Evolutionary conservation across 1,140 invertebrate species (phyloP), one percentile per base, ranked within the genome.

Genomic region (Temnothorax longispinosus): DNA sequence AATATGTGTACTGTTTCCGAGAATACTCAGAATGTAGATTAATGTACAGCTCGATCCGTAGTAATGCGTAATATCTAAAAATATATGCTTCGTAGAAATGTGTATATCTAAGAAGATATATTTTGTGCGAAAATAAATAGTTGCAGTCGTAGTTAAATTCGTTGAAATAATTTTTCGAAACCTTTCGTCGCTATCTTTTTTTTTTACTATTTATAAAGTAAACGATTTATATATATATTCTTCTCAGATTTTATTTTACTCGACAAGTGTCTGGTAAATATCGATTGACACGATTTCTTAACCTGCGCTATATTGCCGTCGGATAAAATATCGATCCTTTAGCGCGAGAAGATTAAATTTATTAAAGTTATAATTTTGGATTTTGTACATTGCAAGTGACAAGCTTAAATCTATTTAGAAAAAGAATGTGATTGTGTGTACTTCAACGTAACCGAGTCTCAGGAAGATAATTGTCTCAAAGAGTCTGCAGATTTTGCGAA

Each of bases 101-200:
- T 89, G 82, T 78, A 62, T 90, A 67, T 65, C 54, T 80, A 76
- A 71, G 32, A 86, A 67, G 35, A 81, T 90, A 78, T 90, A 90
- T 91, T 90, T 90, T 91, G 56, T 86, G 78, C n/a, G 65, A 75
- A 75, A 91, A 91, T 91, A 90, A 91, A 91, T 82, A 86, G 75
- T 89, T 90, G 58, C n/a, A 54, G 77, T 60, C 2, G 60, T 85
- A 89, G 6, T 85, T 8, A 56, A 58, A 69, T 3, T 44, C 1
- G 2, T 32, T n/a, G 21, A n/a, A 32, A 21, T 50, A 21, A 67
- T 65, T 86, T 10, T 11, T 18, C 13, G 15, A n/a, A 64, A 72
- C 35, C 32, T 7, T 27, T 27, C 15, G 13, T 41, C 18, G 11
- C 15, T 77, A 7, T 54, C 11, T 18, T 18, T 54, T 27, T 50